Conservation (phyloP, 2,113 vertebrate genomes). For the Xerus inauris region DNA sequence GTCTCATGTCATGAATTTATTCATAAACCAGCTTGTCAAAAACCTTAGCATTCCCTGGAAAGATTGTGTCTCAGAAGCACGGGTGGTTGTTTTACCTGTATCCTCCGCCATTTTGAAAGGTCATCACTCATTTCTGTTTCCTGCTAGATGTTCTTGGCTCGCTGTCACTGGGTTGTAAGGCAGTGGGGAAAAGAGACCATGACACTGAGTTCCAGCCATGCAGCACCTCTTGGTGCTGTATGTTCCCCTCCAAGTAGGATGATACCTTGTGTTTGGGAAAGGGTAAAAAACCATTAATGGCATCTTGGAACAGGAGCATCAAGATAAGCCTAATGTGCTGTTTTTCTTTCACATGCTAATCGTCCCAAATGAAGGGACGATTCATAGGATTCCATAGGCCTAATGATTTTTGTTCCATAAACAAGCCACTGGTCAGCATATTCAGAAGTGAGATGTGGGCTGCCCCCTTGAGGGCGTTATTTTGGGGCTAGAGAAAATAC, state of each 20-base stretch:
- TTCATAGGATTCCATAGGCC: too few species aligned
- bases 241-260: neutral
- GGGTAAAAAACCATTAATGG: neutral
- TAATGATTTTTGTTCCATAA: neutral
- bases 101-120: neutral
- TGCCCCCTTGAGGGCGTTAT: neutral
- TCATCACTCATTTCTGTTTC: neutral
- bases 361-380: neutral
- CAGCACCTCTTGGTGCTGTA: accelerated
- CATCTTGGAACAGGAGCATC: neutral
- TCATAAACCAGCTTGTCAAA: conserved; percentile 74
- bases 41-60: neutral
- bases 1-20: conserved; percentile 78
- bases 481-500: neutral
- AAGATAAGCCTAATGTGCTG: neutral
- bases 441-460: neutral
- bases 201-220: neutral
- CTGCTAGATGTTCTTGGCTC: neutral
- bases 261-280: neutral
- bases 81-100: neutral
- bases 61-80: neutral
- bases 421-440: neutral
- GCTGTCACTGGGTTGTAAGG: neutral
- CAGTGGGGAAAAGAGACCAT: neutral
- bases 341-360: neutral